Base-by-base conservation (phyloP, 2,113 vertebrate species). In the Ornithorhynchus anatinus region DNA sequence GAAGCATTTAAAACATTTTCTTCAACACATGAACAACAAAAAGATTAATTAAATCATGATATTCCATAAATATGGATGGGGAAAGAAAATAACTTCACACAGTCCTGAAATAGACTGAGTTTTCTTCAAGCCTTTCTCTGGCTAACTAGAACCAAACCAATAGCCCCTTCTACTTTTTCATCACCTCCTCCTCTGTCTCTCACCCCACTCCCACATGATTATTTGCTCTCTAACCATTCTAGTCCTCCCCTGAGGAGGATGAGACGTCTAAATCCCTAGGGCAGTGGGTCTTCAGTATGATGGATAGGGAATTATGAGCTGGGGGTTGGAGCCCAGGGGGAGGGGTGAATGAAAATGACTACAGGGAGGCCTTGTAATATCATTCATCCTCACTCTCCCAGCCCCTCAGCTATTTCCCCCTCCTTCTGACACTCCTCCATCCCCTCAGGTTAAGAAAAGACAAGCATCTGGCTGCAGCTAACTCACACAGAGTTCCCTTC, bases 11-110 rank as follows among this genome's bases (percentile, higher is more conserved):
- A 22, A 19, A 27, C 47, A 27, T 56, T 86, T 59, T 77, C 81
- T 65, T 31, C 66, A 84, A 79, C 69, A 78, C 85, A 71, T 29
- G 60, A 84, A 69, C 80, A 56, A 60, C 54, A 64, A 72, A 78
- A 79, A 75, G 52, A 72, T 67, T 75, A 77, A 81, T 78, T 74
- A 83, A 85, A 75, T 83, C 85, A 69, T 43, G 79, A 60, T 77
- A 82, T 64, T 59, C 74, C 25, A 22, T 3, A 3, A 29, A 71
- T 17, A 68, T 31, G 0, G 31, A 45, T 29, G 77, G 74, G n/a
- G 80, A 83, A 81, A 23, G 29, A 6, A 51, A 74, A 44, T 17
- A 45, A 44, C 71, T 77, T 61, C 3, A 6, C 60, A 58, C n/a
- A 22, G 72, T 8, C 69, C 72, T 27, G 23, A 62, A 20, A 75